phyloP scores from a whole-genome alignment of 2,113 vertebrate genomes.

The Oxygymnocypris stewartii region DNA sequence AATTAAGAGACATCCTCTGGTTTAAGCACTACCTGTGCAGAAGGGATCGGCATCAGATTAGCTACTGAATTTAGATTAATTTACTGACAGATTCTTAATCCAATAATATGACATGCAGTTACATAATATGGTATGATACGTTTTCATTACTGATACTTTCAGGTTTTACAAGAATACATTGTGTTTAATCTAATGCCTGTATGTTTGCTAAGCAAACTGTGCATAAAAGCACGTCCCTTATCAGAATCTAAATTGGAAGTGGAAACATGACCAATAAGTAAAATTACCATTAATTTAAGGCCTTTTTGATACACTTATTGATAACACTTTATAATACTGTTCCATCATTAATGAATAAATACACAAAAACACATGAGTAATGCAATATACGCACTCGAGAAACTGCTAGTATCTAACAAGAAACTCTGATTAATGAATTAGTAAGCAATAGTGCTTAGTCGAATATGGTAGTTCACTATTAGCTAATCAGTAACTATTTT shows the following conservation, averaged over 20 bases:
- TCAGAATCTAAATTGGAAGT: not conserved
- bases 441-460: no score
- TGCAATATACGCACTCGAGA: no score
- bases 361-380: no score
- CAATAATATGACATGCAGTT: slow-evolving; percentile 16
- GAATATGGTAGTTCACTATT: no score
- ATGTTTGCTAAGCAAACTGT: slow-evolving; percentile 1
- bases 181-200: slow-evolving; percentile 6
- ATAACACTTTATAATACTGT: no score
- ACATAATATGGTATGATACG: not conserved
- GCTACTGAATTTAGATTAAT: slow-evolving; percentile 13
- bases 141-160: slow-evolving; percentile 6
- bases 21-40: slow-evolving; percentile 31
- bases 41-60: slow-evolving; percentile 21
- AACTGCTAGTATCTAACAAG: no score
- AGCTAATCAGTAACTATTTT: no score
- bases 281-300: not conserved
- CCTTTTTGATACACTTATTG: not conserved
- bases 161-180: slow-evolving; percentile 17
- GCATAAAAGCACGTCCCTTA: not conserved
- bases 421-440: no score
- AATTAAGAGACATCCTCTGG: slow-evolving; percentile 15
- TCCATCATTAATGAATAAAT: no score
- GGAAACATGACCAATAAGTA: not conserved
- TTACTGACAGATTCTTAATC: slow-evolving; percentile 21